These are phyloP conservation scores for Brachirus orientalis DNA, from an alignment of 2,113 vertebrate genomes.

Conservation along the genomic window DNA sequence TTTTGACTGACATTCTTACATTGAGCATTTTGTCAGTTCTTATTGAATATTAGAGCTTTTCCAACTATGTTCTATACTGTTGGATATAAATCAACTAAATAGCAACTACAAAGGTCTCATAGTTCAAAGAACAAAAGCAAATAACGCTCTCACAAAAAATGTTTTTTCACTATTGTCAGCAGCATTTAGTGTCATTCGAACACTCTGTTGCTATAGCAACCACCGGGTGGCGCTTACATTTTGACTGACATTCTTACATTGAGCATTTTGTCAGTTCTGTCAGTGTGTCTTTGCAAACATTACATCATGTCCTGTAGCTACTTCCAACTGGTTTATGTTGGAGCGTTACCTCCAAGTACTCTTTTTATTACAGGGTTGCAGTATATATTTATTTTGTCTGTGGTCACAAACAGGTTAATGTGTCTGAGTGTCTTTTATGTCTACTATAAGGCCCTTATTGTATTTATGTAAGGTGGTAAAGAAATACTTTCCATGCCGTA, in stretches of 20 bases:
- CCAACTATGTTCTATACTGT: too few relatives aligned
- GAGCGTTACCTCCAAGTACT: background rate
- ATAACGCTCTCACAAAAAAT: background rate
- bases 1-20: slow-evolving; percentile 6
- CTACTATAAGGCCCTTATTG: too few relatives aligned
- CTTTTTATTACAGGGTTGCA: background rate
- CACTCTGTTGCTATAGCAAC: slow-evolving; percentile 15
- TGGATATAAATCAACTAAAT: too few relatives aligned
- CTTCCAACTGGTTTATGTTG: background rate
- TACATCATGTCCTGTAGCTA: background rate
- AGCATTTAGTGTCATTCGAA: background rate
- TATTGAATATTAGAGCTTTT: too few relatives aligned
- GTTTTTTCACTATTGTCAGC: background rate
- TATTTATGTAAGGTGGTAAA: too few relatives aligned
- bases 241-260: slow-evolving; percentile 3
- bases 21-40: slow-evolving; percentile 2
- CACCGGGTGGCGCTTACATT: background rate
- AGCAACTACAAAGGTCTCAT: too few relatives aligned
- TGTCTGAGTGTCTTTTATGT: too few relatives aligned
- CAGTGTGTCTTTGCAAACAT: background rate
- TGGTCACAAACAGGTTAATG: background rate
- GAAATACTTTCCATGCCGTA: too few relatives aligned
- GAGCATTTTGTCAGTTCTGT: slow-evolving; percentile 2
- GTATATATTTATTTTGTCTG: background rate
- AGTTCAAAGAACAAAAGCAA: too few relatives aligned